phyloP scores from a whole-genome alignment of 2,797 vertebrate species.

The Etheostoma nigrum region DNA sequence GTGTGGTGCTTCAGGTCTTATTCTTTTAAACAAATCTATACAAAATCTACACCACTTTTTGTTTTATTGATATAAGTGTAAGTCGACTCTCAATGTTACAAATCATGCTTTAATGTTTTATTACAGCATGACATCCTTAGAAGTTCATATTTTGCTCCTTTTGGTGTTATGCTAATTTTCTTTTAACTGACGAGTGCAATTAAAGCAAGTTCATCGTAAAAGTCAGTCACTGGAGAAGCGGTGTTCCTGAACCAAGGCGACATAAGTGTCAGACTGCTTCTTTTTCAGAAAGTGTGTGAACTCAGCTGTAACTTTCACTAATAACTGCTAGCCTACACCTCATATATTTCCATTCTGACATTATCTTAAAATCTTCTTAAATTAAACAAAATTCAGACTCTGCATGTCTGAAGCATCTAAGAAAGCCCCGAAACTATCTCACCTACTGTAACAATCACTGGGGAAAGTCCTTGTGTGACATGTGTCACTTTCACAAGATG shows the following conservation, averaged over 20 bases:
- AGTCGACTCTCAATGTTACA: no score
- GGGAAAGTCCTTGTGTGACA: neutral
- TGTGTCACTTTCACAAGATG: no score
- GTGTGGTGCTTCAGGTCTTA: conserved; percentile 14
- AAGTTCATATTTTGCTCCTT: conserved; percentile 39
- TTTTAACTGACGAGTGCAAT: conserved; percentile 48
- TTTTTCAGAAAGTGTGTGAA: conserved; percentile 44
- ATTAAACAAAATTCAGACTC: neutral
- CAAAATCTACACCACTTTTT: neutral
- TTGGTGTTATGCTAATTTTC: conserved; percentile 41
- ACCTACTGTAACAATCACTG: no score
- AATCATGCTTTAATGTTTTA: no score
- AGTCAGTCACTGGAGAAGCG: conserved; percentile 23
- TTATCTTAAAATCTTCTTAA: neutral
- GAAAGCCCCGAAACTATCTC: neutral
- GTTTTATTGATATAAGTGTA: neutral
- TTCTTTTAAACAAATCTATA: neutral
- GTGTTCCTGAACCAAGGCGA: conserved; percentile 40
- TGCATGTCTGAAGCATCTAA: conserved; percentile 1
- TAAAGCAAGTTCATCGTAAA: conserved; percentile 53
- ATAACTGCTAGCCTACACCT: conserved; percentile 25
- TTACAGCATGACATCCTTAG: conserved; percentile 3
- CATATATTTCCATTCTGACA: conserved; percentile 6
- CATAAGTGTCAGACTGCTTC: conserved; percentile 38
- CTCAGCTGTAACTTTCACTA: conserved; percentile 59